Percentiles rank a stretch among this genome's conserved stretches.
phyloP scores from a whole-genome alignment of 2,113 vertebrate genomes.

The Andinoacara biseriatus region DNA sequence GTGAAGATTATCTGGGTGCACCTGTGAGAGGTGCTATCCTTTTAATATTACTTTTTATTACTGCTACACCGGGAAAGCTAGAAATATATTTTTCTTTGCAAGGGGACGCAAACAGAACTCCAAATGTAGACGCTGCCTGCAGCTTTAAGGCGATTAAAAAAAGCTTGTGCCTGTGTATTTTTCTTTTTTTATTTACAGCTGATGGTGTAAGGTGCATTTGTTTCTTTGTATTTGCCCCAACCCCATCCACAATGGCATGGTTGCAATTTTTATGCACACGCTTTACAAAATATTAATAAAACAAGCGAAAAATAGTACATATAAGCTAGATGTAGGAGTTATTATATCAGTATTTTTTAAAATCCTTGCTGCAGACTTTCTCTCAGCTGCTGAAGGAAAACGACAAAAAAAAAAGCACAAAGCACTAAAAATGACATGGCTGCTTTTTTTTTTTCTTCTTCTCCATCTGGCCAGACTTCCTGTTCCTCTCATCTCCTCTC shows the following conservation, averaged over 20 bases:
- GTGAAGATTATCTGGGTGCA: background rate
- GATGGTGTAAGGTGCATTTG: background rate
- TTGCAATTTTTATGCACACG: background rate
- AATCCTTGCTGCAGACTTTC: background rate
- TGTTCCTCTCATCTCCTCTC: constrained; percentile 10
- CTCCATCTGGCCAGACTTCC: constrained; percentile 11
- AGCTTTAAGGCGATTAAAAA: background rate
- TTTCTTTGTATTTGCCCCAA: fast-evolving
- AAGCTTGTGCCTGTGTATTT: background rate
- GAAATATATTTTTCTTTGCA: no score
- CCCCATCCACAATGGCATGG: no score
- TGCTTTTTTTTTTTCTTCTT: background rate
- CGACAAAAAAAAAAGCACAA: background rate
- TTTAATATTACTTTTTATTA: background rate
- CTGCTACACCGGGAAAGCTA: background rate
- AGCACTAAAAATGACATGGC: background rate
- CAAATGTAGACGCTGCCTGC: no score
- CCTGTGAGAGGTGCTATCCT: background rate
- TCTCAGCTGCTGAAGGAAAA: background rate
- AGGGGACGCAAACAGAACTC: no score
- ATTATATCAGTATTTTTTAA: background rate
- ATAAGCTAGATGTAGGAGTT: background rate
- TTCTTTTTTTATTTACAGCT: background rate
- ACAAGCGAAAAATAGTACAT: background rate
- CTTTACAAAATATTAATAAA: background rate